A percentile compares a stretch with the other conserved stretches of the same genome.
These are phyloP conservation scores for Sebastes umbrosus DNA, from an alignment of 2,797 vertebrate genomes.

Conservation along the genomic window DNA sequence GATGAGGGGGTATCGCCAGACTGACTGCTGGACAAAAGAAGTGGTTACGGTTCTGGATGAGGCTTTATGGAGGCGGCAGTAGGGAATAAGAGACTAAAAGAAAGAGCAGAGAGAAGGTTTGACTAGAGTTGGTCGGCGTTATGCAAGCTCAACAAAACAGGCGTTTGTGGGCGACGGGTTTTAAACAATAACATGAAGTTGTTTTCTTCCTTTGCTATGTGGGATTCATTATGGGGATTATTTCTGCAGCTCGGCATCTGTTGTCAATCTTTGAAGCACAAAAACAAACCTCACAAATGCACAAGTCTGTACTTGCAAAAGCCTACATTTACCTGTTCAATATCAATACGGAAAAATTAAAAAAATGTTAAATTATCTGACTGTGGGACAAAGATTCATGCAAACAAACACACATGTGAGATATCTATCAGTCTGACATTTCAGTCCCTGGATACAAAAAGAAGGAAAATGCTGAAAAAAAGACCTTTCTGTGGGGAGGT, in stretches of 20 bases:
- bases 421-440: background rate
- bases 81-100: background rate
- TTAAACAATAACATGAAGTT: background rate
- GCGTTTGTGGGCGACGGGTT: background rate
- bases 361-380: background rate
- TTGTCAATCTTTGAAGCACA: conserved; percentile 4
- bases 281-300: background rate
- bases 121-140: background rate
- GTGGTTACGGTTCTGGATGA: background rate
- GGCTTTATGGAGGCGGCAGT: background rate
- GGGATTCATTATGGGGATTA: background rate
- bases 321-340: background rate
- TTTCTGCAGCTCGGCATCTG: conserved; percentile 32
- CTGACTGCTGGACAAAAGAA: background rate
- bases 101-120: background rate
- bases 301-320: background rate
- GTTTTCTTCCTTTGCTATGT: background rate
- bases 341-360: background rate
- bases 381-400: background rate
- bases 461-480: background rate
- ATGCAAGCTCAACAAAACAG: conserved; percentile 4
- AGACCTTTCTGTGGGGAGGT: conserved; percentile 45
- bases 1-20: background rate
- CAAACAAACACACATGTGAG: background rate
- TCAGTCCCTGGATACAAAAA: background rate